Percentiles rank a stretch among this genome's conserved stretches.
Evolutionary conservation across 2,797 vertebrate species (phyloP).

Genomic region (Falco cherrug): DNA sequence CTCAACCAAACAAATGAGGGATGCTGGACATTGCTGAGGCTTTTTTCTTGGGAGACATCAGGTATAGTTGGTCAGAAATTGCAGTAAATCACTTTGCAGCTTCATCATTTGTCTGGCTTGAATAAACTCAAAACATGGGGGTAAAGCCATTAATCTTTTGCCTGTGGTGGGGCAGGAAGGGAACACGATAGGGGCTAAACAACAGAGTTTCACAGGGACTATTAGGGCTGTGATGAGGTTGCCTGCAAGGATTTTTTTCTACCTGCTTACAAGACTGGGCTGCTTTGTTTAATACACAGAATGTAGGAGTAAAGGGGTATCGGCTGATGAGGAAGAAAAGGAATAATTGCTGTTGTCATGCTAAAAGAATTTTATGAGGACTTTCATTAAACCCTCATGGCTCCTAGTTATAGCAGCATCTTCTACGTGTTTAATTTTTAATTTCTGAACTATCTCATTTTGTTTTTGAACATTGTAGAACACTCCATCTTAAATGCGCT

Average conservation of each 20-base stretch:
- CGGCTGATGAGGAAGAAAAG: not conserved
- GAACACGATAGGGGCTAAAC: not conserved
- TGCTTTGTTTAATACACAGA: not conserved
- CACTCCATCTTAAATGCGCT: not conserved
- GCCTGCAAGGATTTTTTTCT: not conserved
- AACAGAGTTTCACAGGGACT: not conserved
- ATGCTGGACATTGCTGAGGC: fast-evolving
- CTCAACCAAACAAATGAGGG: not conserved
- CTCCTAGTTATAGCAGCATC: conserved; percentile 22
- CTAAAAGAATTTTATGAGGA: not conserved
- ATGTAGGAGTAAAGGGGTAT: not conserved
- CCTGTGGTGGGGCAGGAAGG: not conserved
- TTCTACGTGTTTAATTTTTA: conserved; percentile 35
- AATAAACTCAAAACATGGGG: not conserved
- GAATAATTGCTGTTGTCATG: not conserved
- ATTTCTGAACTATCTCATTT: conserved; percentile 24
- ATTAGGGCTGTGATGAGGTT: not conserved
- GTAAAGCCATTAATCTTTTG: not conserved
- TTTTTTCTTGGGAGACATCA: not conserved
- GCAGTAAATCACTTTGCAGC: not conserved
- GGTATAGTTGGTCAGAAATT: not conserved
- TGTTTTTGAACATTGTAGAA: not conserved
- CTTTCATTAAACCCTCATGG: conserved; percentile 23
- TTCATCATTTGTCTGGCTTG: not conserved
- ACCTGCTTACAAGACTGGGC: not conserved